These are phyloP conservation scores for Drosophila arawakana DNA, from an alignment of 1,140 invertebrate species.

Conservation along the genomic window DNA sequence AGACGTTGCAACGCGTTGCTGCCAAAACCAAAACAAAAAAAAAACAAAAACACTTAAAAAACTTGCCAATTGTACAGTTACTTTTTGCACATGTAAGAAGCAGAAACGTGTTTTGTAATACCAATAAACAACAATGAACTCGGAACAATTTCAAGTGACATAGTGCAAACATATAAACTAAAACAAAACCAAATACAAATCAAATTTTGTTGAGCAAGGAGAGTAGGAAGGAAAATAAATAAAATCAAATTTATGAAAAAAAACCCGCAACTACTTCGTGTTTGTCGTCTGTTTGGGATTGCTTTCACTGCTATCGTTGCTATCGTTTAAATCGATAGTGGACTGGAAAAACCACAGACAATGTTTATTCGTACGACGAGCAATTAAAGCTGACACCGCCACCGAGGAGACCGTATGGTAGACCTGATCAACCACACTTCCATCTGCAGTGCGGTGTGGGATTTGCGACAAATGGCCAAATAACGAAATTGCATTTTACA, in stretches of 20 bases:
- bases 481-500: constrained; percentile 79
- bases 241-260: not conserved
- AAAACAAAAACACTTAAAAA: not conserved
- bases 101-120: not conserved
- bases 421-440: not conserved
- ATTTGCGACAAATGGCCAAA: constrained; percentile 53
- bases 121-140: constrained; percentile 9
- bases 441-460: not conserved
- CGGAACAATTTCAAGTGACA: constrained; percentile 25
- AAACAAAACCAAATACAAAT: not conserved
- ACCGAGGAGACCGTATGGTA: not conserved
- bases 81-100: constrained; percentile 23
- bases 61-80: constrained; percentile 11
- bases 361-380: constrained; percentile 37
- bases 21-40: constrained; percentile 9
- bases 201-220: constrained; percentile 18
- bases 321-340: constrained; percentile 49
- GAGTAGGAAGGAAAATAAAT: constrained; percentile 25
- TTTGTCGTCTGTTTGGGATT: constrained; percentile 26
- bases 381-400: constrained; percentile 66
- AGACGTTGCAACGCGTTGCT: constrained; percentile 63
- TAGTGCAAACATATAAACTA: constrained; percentile 14
- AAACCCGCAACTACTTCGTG: not conserved
- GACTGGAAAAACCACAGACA: constrained; percentile 73
- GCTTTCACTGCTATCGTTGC: constrained; percentile 72